phyloP scores from a whole-genome alignment of 2,113 vertebrate genomes.

The Acrocephalus kingi region DNA sequence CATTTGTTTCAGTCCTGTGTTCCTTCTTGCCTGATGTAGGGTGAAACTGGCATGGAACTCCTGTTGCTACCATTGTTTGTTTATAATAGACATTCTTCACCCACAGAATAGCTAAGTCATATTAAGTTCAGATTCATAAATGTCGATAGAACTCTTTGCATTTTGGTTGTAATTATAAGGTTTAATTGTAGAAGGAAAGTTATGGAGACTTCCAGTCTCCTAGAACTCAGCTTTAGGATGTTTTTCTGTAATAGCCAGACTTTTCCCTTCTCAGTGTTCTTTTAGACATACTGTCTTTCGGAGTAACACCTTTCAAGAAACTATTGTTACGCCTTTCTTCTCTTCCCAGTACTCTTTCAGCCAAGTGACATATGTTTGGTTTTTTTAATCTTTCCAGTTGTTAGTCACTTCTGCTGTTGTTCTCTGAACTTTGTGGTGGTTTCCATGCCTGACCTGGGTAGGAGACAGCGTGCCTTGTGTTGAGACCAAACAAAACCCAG shows the following conservation, averaged over 20 bases:
- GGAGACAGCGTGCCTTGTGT: not conserved
- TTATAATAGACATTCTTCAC: not conserved
- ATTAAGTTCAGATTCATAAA: not conserved
- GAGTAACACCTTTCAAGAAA: not conserved
- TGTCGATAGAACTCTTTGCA: not conserved
- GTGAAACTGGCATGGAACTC: not conserved
- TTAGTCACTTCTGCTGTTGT: not conserved
- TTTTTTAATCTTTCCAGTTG: not conserved
- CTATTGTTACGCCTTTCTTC: not conserved
- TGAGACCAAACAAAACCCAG: not conserved
- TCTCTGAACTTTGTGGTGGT: not conserved
- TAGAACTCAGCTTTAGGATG: not conserved
- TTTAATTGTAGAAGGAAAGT: not conserved
- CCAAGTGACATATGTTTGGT: not conserved
- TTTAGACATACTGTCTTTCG: not conserved
- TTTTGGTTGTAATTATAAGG: not conserved
- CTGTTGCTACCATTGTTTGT: not conserved
- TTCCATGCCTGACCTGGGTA: not conserved
- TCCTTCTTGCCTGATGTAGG: not conserved
- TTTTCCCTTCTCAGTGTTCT: not conserved
- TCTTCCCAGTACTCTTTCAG: not conserved
- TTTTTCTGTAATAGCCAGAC: not conserved
- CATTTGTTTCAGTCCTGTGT: not conserved
- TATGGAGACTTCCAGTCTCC: not conserved
- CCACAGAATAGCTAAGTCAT: not conserved